Base-by-base conservation (phyloP, 2,888 invertebrate species). In the Leptinotarsa juncta region DNA sequence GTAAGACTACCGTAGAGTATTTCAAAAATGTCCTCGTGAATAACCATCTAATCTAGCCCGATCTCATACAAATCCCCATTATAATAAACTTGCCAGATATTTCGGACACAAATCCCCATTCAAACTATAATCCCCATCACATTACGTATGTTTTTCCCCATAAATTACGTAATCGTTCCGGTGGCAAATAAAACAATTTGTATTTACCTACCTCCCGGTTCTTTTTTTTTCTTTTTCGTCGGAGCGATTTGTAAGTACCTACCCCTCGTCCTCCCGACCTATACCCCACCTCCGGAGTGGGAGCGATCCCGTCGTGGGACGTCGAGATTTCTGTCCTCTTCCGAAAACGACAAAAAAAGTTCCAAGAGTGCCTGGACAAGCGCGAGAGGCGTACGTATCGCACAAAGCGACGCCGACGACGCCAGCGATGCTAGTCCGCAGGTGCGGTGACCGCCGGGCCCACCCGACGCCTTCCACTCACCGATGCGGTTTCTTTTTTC, bases 401-500 rank as follows among this genome's bases (percentile, higher is more conserved):
- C 15, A 53, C 53, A 10, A 53, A 18, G 66, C 76, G 70, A 60
- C 76, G 70, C 48, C 62, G 65, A 42, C 65, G 62, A 42, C 55
- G 57, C 53, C 48, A 67, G 69, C 75, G 73, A 67, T 76, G 74
- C 83, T 84, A 86, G 84, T 85, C 84, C 87, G 88, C 87, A 87
- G 87, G 87, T 87, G 87, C 87, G 85, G 86, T 87, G 86, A 86
- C 87, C 87, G 87, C 75, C 88, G 86, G 83, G 88, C 89, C 88
- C 86, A 83, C 83, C 83, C 81, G 62, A 62, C 83, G 85, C 83
- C 74, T 78, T 78, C 84, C 86, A 83, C 82, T 85, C 86, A 85
- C 87, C 86, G 86, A 84, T 87, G 87, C 84, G 86, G 85, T 85
- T 86, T 87, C 87, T 85, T 87, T 87, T 88, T 88, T 87, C 85